These are phyloP conservation scores for Drosophila flavopinicola DNA, from an alignment of 2,888 invertebrate genomes.

Conservation along the genomic window DNA sequence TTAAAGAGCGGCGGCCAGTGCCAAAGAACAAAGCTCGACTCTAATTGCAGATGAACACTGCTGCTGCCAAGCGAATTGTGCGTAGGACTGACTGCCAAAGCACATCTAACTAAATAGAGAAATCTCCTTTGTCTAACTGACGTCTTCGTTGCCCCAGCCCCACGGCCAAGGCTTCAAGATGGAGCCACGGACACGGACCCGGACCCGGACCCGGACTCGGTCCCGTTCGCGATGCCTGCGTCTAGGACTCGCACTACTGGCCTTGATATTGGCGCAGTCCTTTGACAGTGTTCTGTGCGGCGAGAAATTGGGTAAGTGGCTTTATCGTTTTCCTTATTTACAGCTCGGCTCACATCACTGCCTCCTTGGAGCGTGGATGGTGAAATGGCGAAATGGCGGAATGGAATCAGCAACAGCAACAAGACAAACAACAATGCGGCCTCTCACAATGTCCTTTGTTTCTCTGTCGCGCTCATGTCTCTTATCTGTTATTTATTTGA, in stretches of 20 bases:
- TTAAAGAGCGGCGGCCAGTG: slow-evolving; percentile 16
- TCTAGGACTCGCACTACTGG: slow-evolving; percentile 46
- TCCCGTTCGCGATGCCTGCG: slow-evolving; percentile 7
- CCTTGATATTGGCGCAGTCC: slow-evolving; percentile 63
- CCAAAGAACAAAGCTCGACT: slow-evolving; percentile 2
- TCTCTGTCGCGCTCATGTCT: slow-evolving; percentile 31
- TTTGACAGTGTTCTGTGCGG: slow-evolving; percentile 72
- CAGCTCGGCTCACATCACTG: slow-evolving; percentile 62
- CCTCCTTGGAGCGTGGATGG: slow-evolving; percentile 32
- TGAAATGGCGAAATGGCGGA: slow-evolving; percentile 36
- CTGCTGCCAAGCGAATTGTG: slow-evolving; percentile 35
- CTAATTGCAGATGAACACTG: slow-evolving; percentile 63
- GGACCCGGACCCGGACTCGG: slow-evolving; percentile 5
- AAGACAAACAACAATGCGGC: slow-evolving; percentile 9
- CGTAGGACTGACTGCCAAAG: slow-evolving; percentile 28
- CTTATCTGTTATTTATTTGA: slow-evolving; percentile 71
- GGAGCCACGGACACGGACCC: slow-evolving; percentile 32
- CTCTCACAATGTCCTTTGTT: slow-evolving; percentile 39
- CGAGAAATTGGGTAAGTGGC: slow-evolving; percentile 81
- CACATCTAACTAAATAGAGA: slow-evolving; percentile 48
- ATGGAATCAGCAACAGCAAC: slow-evolving; percentile 32
- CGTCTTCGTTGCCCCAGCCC: slow-evolving; percentile 21
- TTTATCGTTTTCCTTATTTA: slow-evolving; percentile 65
- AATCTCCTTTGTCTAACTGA: slow-evolving; percentile 56
- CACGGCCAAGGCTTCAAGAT: slow-evolving; percentile 32